Evolutionary conservation across 2,113 vertebrate species (phyloP).

Genomic region (Saimiri boliviensis): DNA sequence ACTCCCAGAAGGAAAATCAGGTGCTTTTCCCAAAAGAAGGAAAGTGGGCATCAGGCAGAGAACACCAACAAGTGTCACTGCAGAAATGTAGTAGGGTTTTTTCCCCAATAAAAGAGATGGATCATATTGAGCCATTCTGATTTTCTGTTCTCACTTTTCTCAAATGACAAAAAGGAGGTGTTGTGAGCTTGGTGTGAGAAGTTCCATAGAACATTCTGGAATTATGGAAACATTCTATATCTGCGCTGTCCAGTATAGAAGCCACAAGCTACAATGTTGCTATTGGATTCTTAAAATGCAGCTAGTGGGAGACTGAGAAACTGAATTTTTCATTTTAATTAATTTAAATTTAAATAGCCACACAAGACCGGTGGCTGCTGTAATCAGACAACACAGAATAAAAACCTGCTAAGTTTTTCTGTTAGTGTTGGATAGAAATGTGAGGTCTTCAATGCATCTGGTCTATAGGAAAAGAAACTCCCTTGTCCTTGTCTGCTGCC

Average conservation of each 20-base stretch:
- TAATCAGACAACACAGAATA: neutral
- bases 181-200: neutral
- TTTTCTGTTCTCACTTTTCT: neutral
- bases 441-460: neutral
- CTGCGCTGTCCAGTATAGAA: neutral
- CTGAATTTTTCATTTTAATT: conserved; percentile 16
- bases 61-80: neutral
- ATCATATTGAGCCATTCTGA: neutral
- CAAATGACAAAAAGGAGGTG: neutral
- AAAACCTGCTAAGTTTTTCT: neutral
- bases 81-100: neutral
- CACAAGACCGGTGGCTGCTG: neutral
- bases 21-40: neutral
- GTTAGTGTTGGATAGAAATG: neutral
- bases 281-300: neutral
- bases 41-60: neutral
- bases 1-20: neutral
- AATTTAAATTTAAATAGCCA: neutral
- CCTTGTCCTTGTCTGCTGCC: neutral
- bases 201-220: neutral
- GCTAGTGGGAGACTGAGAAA: neutral
- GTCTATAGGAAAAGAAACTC: neutral
- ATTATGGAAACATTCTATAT: too few relatives aligned
- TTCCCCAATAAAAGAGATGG: neutral
- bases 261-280: neutral